Base-by-base conservation (phyloP, 2,113 vertebrate species). In the Excalfactoria chinensis region DNA sequence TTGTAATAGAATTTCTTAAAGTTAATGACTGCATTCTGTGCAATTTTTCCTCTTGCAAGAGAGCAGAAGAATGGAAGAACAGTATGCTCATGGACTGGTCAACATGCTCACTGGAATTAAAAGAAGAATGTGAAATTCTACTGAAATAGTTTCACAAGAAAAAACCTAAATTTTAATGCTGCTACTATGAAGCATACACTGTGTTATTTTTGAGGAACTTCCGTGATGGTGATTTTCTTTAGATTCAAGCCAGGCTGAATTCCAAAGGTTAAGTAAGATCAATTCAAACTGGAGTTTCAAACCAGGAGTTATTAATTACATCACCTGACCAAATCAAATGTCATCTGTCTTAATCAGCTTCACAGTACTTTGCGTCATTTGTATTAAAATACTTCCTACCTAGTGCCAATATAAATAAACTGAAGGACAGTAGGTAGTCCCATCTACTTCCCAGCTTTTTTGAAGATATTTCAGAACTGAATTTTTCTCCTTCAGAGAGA, bases 61-160 rank as follows among this genome's bases (percentile, higher is more conserved):
- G 1, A 9, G 26, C 4, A 59, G 7, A 19, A 17, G 30, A 53
- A 62, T 9, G 16, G 56, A 92, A 46, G 17, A 67, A 66, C 0
- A 2, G 17, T 17, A 8, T 30, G 13, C n/a, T 28, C 7, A 2
- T 3, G 1, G n/a, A 5, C 35, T 72, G 59, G 37, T 72, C n/a
- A 56, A 9, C 55, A 26, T 9, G n/a, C 3, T 19, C 11, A 55
- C 7, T 2, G 22, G 23, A 91, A 63, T 37, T 62, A n/a, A 44
- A 72, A 40, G 44, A 48, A 48, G 19, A 23, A 14, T 3, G 18
- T 2, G 4, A 58, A 73, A 13, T 28, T 43, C 19, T 69, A 34
- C 11, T 66, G 68, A 62, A 66, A 58, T 32, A 40, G 18, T 35
- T 51, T 13, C 13, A 60, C 4, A 67, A 34, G 20, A 81, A 53